Evolutionary conservation across 2,888 invertebrate species (phyloP).

Genomic region (Eretmocerus hayati): DNA sequence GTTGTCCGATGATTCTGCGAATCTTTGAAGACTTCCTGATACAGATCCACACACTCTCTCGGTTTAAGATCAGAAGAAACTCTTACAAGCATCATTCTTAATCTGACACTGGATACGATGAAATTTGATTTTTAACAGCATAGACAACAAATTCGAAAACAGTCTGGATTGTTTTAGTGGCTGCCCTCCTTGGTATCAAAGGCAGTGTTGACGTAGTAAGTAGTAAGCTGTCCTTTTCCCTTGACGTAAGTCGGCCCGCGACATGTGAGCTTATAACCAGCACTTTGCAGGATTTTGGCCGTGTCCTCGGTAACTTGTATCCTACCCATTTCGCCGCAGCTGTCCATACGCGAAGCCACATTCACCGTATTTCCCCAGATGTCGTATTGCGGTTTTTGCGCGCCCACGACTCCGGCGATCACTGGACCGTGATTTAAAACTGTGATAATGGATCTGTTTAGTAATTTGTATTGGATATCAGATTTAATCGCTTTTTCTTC

Average conservation of each 20-base stretch:
- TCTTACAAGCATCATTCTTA: no score
- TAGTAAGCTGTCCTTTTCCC: conserved; percentile 85
- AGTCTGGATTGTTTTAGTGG: no score
- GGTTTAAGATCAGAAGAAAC: no score
- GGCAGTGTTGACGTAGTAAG: conserved; percentile 85
- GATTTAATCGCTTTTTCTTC: no score
- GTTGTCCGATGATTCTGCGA: no score
- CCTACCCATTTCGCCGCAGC: conserved; percentile 81
- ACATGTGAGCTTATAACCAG: conserved; percentile 82
- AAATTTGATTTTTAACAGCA: no score
- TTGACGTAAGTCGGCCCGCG: conserved; percentile 91
- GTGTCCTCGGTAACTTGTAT: conserved; percentile 82
- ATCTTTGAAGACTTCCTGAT: no score
- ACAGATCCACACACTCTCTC: no score
- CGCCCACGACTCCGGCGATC: conserved; percentile 94
- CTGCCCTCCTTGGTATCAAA: conserved; percentile 56
- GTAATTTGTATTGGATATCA: no score
- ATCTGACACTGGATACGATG: no score
- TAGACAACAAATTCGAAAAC: no score
- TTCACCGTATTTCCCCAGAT: conserved; percentile 99
- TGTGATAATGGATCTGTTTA: no score
- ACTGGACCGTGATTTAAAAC: conserved; percentile 86
- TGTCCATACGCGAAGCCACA: conserved; percentile 95
- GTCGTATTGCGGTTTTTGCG: conserved; percentile 96
- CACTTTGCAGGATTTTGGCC: conserved; percentile 73